These are phyloP conservation scores for Elephantulus edwardii DNA, from an alignment of 2,113 vertebrate species.

Conservation along the genomic window DNA sequence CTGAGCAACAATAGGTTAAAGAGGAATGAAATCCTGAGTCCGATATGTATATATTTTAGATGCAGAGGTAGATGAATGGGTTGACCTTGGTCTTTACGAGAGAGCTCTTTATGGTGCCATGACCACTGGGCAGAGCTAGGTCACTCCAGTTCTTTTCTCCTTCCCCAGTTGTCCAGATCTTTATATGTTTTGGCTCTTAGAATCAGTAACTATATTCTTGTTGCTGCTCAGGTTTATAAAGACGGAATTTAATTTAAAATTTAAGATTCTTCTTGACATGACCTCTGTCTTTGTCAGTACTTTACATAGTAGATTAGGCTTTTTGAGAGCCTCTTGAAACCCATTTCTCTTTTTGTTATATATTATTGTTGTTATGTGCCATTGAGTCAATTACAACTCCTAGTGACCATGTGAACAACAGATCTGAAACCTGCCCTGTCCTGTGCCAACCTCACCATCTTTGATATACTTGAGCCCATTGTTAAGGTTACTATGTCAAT, in stretches of 20 bases:
- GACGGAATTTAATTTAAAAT: not conserved
- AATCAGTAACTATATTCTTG: not conserved
- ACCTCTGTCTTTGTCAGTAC: not conserved
- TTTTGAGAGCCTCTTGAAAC: not conserved
- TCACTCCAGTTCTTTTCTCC: not conserved
- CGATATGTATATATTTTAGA: not conserved
- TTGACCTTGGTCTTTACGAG: not conserved
- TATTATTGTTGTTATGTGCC: too few species aligned
- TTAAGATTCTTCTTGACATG: not conserved
- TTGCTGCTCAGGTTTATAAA: not conserved
- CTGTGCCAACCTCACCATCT: too few species aligned
- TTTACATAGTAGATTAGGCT: not conserved
- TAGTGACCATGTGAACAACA: too few species aligned
- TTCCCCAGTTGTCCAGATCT: not conserved
- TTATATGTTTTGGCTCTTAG: slow-evolving; percentile 5
- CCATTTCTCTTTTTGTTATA: too few species aligned
- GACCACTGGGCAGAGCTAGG: not conserved
- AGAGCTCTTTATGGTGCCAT: not conserved
- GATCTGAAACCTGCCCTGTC: too few species aligned
- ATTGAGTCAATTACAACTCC: too few species aligned
- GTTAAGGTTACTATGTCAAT: too few species aligned
- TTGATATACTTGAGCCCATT: too few species aligned
- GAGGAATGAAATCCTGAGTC: not conserved
- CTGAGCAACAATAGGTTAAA: not conserved
- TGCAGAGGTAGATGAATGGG: not conserved